phyloP scores from a whole-genome alignment of 2,113 vertebrate genomes.

The Camelus dromedarius region DNA sequence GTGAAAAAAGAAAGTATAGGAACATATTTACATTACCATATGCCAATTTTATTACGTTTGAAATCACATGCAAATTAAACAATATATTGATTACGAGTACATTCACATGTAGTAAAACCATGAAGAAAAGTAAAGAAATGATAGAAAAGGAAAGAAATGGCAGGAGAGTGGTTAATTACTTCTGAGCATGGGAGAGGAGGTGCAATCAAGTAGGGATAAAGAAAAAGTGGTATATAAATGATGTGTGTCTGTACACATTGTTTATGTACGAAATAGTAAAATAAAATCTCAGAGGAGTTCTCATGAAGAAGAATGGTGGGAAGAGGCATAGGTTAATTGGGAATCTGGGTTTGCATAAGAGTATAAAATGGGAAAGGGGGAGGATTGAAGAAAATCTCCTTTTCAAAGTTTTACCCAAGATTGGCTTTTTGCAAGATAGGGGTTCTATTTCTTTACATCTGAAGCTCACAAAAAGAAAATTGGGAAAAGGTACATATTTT shows the following conservation, averaged over 20 bases:
- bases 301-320: background rate
- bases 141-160: background rate
- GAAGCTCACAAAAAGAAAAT: conserved; percentile 45
- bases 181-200: background rate
- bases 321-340: background rate
- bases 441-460: background rate
- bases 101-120: background rate
- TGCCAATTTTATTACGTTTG: background rate
- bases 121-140: conserved; percentile 29
- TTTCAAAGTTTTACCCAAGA: background rate
- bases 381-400: background rate
- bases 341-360: background rate
- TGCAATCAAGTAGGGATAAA: background rate
- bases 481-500: background rate
- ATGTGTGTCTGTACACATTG: background rate
- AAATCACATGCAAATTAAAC: background rate
- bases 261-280: background rate
- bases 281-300: background rate
- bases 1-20: background rate
- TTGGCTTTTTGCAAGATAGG: background rate
- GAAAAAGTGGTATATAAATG: background rate
- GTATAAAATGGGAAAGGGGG: background rate
- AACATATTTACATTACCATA: background rate
- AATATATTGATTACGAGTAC: background rate
- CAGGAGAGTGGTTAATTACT: background rate